Conservation (phyloP, 2,797 vertebrate genomes). For the Falco cherrug region DNA sequence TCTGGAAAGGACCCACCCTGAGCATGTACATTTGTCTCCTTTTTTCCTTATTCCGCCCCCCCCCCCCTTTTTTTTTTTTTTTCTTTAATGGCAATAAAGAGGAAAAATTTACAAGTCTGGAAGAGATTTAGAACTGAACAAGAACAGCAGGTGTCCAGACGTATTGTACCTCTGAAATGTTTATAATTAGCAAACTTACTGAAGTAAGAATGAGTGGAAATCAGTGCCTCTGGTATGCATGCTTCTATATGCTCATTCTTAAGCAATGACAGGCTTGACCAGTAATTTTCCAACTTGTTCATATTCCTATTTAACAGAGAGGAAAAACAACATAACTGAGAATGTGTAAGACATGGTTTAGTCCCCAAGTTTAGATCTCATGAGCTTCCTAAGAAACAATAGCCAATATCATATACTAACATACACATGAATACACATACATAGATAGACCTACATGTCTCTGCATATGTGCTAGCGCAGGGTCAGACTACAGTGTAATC, state of each 20-base stretch:
- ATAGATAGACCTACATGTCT: background rate
- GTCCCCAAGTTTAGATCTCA: background rate
- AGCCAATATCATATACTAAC: background rate
- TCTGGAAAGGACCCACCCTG: background rate
- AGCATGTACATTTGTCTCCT: background rate
- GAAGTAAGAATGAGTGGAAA: background rate
- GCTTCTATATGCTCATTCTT: background rate
- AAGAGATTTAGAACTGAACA: background rate
- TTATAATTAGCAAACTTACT: background rate
- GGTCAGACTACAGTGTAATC: background rate
- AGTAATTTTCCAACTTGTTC: background rate
- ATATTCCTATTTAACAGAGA: background rate
- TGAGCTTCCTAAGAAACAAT: background rate
- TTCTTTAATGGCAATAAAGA: background rate
- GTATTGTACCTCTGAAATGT: background rate
- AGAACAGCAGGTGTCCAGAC: slow-evolving; percentile 2
- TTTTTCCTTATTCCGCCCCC: too few species aligned
- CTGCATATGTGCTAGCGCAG: background rate
- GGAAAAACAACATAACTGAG: background rate
- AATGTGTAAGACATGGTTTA: background rate
- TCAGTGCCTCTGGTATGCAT: background rate
- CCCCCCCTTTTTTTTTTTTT: rapidly evolving
- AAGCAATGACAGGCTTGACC: background rate
- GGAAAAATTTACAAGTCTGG: background rate
- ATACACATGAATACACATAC: background rate